Evolutionary conservation across 1,140 invertebrate species (phyloP).

Genomic region (Anoplophora glabripennis): DNA sequence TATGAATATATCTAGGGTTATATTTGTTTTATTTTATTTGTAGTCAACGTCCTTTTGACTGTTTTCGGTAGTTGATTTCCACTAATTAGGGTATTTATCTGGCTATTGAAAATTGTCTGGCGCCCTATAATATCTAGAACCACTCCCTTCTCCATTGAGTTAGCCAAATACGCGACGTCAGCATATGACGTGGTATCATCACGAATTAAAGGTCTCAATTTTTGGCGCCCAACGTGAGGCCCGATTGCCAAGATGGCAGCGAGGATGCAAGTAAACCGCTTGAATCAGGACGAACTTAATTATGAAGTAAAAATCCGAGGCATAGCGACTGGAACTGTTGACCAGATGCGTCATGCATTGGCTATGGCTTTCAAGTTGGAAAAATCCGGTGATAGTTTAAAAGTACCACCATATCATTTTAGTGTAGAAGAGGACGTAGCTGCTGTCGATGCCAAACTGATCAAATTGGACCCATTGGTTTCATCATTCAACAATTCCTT

Average conservation of each 20-base stretch:
- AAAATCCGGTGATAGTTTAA: constrained; percentile 3
- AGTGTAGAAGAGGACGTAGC: neutral
- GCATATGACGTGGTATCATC: too few species aligned
- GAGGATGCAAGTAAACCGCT: neutral
- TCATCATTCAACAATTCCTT: neutral
- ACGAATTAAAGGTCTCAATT: too few species aligned
- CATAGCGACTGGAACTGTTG: neutral
- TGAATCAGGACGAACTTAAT: neutral
- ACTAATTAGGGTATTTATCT: too few species aligned
- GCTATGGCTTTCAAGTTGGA: neutral
- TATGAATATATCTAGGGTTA: too few species aligned
- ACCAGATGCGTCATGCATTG: neutral
- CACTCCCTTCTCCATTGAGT: too few species aligned
- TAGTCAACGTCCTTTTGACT: too few species aligned
- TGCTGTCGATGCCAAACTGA: neutral
- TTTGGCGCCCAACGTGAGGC: too few species aligned
- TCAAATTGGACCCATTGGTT: neutral
- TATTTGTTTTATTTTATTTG: too few species aligned
- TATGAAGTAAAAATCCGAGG: neutral
- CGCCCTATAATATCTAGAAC: too few species aligned
- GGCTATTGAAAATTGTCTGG: too few species aligned
- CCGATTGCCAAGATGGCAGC: neutral
- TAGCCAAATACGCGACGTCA: too few species aligned
- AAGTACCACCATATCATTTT: constrained; percentile 4
- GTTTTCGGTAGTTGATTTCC: too few species aligned